Evolutionary conservation across 1,140 invertebrate species (phyloP), one percentile per base, ranked within the genome.

Genomic region (Drosophila bifasciata): DNA sequence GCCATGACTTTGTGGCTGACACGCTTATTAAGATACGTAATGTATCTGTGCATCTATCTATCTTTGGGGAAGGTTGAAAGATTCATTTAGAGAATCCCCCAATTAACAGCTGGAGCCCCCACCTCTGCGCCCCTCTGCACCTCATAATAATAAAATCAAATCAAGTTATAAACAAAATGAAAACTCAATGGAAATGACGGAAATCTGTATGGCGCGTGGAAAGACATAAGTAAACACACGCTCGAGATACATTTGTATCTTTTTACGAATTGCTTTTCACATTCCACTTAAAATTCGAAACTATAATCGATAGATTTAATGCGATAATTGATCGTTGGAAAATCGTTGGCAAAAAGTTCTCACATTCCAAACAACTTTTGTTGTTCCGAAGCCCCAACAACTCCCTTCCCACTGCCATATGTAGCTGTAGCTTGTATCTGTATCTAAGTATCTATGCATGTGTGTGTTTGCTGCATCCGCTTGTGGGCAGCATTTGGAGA

Each of bases 401-500:
- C 53, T 51, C 19, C 19, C 19, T 21, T 3, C 19, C 62, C 75
- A 75, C 59, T 62, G 57, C 39, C 43, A 64, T 55, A 43, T 59
- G 40, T 25, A 64, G 43, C 3, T 45, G 36, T 45, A 39, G 17
- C 17, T 62, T 72, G 51, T 53, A 55, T 56, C 19, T 56, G 52
- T 40, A 32, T 66, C 45, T 56, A 21, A 55, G 9, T 50, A 23
- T 57, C 41, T 63, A 16, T 55, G 40, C 53, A 16, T 69, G 49
- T 57, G 40, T 73, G 58, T 74, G 57, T 64, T 50, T 46, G 51
- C 63, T 36, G 11, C 32, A 85, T 86, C 81, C 81, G 81, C 73
- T 77, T 63, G 81, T 86, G 81, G 81, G 81, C 83, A 85, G 81
- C 48, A 77, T 70, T 81, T 63, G 69, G 28, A 81, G 55, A 85